Evolutionary conservation across 2,888 invertebrate species (phyloP).

Genomic region (Drosophila parthenogenetica): DNA sequence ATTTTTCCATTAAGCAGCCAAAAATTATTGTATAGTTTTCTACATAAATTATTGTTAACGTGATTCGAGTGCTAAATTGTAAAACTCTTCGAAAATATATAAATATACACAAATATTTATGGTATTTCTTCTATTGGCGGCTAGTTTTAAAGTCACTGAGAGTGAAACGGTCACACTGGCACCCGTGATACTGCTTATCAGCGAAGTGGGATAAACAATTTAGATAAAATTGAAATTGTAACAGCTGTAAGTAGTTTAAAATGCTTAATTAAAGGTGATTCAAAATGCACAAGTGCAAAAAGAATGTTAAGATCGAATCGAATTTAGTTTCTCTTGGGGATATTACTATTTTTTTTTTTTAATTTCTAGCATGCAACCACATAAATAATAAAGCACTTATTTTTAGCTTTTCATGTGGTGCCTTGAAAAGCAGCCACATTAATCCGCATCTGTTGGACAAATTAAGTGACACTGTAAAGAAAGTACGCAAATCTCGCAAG

Average conservation of each 20-base stretch:
- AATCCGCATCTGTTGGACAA: slow-evolving; percentile 26
- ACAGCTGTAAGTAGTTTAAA: not conserved
- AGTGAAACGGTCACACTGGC: slow-evolving; percentile 38
- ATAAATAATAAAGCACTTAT: slow-evolving; percentile 56
- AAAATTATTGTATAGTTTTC: slow-evolving; percentile 9
- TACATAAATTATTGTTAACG: not conserved
- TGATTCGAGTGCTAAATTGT: not conserved
- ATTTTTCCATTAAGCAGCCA: slow-evolving; percentile 1
- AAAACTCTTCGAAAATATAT: slow-evolving; percentile 1
- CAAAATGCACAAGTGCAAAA: not conserved
- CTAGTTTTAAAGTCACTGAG: not conserved
- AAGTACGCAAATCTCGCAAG: not conserved
- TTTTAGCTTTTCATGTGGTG: slow-evolving; percentile 64
- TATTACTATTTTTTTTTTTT: slow-evolving; percentile 16
- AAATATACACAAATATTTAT: not conserved
- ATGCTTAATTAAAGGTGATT: not conserved
- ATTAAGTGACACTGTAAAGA: slow-evolving; percentile 10
- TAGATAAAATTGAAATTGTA: not conserved
- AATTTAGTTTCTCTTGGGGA: no score
- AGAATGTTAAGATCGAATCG: no score
- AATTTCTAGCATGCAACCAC: slow-evolving; percentile 35
- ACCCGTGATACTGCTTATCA: slow-evolving; percentile 3
- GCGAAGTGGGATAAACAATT: slow-evolving; percentile 16
- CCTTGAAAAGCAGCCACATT: slow-evolving; percentile 38
- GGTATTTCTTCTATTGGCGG: slow-evolving; percentile 14